Evolutionary conservation across 2,888 invertebrate species (phyloP), one percentile per base, ranked within the genome.

Genomic region (Ypsolopha scabrella): DNA sequence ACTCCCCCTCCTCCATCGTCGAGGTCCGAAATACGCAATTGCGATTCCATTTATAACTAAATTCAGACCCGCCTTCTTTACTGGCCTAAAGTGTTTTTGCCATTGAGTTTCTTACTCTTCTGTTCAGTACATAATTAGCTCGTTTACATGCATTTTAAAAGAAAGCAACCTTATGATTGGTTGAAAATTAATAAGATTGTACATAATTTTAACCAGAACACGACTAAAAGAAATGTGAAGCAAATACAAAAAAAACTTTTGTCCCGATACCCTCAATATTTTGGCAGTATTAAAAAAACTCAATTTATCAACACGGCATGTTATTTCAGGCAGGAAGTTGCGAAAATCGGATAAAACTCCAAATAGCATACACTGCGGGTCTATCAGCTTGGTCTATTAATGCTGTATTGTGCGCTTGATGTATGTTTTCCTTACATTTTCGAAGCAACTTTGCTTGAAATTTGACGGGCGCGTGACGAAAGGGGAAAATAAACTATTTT

Each of bases 371-470:
- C 65, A 24, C 24, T 24, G 24, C 24, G 24, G 24, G 24, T 63
- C 67, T 70, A 72, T 70, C 68, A 65, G 58, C 61, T 63, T 58
- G 65, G 61, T 75, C 75, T 75, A 78, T 81, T 79, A 79, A 70
- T 60, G 63, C 56, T 57, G 69, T 65, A 76, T 83, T 85, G 82
- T 82, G 70, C 66, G 55, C 65, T 62, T 80, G 80, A 83, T 81
- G 79, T 76, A 83, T 83, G 80, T 74, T 79, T 80, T 77, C 72
- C 70, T 74, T 70, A 64, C 72, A 75, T 80, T 70, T 69, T 65
- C 57, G 60, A 60, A 63, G 64, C 65, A 68, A 70, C 71, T 70
- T 71, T 60, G 66, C 61, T 54, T 58, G 55, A 71, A 72, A 72
- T 75, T 73, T 80, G 80, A 80, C 71, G 68, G 63, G 63, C 63